Base-by-base conservation (phyloP, 2,888 invertebrate genomes). In the Noctua fimbriata region DNA sequence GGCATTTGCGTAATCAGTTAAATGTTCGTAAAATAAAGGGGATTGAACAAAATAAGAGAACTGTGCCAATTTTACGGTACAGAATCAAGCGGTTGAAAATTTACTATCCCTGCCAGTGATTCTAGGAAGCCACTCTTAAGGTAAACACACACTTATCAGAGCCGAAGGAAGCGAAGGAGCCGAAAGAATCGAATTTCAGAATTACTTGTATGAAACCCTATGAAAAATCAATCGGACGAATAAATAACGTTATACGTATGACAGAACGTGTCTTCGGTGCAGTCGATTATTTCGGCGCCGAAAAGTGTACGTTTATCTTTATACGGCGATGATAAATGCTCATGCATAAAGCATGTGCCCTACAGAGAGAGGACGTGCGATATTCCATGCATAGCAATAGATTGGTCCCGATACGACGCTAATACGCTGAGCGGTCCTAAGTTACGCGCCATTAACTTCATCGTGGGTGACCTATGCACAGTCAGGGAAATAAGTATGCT, bases 341-440 rank as follows among this genome's bases (percentile, higher is more conserved):
- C 70, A 86, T 87, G 77, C 77, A 86, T 87, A 77, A 77, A 49
- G 69, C 67, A 75, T 84, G 41, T 72, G 36, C 58, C 65, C 58
- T 73, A 58, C 21, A 69, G 69, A 60, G 32, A 41, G 65, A 55
- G 65, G 41, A 66, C 28, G 70, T 67, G 69, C 65, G 52, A 66
- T 83, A 83, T 83, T 79, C 77, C 44, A 86, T 79, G 87, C 84
- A 88, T 87, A 81, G 52, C 75, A 86, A 86, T 83, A 72, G 63
- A 79, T 79, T 79, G 63, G 63, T 71, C 66, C 66, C 71, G 71
- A 82, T 84, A 73, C 47, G 73, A 80, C 49, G 69, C 77, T 83
- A 83, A 75, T 77, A 69, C 71, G 65, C 67, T 70, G 77, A 86
- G 71, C 69, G 76, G 28, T 60, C 69, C 49, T 55, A 63, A 60